Percentiles rank a stretch among this genome's conserved stretches.
Evolutionary conservation across 1,140 invertebrate genomes (phyloP).

Genomic region (Dendroctonus valens): DNA sequence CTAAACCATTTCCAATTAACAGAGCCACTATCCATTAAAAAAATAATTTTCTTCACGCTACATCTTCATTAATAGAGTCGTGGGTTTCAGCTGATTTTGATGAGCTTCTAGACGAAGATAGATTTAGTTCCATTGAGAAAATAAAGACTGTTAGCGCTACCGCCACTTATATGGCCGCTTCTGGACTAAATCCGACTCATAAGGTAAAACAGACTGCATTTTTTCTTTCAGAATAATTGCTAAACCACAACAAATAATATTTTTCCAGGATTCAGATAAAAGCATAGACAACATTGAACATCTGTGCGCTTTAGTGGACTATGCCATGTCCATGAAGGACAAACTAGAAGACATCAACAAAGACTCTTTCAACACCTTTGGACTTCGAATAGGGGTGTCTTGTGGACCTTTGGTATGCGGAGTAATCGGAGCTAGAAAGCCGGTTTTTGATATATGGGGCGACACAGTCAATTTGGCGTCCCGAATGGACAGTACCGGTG

Average conservation of each 20-base stretch:
- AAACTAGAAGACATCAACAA: constrained; percentile 90
- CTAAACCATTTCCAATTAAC: too few species aligned
- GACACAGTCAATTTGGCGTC: constrained; percentile 92
- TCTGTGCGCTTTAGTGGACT: constrained; percentile 86
- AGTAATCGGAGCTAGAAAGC: constrained; percentile 95
- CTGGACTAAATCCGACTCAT: constrained; percentile 83
- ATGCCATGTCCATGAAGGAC: constrained; percentile 87
- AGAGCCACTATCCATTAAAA: too few species aligned
- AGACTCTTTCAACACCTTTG: constrained; percentile 97
- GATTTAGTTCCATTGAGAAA: constrained; percentile 93
- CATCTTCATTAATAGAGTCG: too few species aligned
- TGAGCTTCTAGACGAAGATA: constrained; percentile 82
- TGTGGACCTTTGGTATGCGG: constrained; percentile 94
- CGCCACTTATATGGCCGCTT: constrained; percentile 97
- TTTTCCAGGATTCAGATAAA: constrained; percentile 50
- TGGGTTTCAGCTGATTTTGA: constrained; percentile 79
- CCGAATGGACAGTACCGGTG: constrained; percentile 88
- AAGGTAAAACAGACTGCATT: constrained; percentile 47
- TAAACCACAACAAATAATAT: too few species aligned
- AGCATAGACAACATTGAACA: constrained; percentile 68
- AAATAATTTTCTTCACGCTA: too few species aligned
- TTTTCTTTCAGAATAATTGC: not conserved
- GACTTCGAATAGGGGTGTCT: constrained; percentile 88
- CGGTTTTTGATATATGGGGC: constrained; percentile 98
- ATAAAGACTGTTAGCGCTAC: constrained; percentile 97